These are phyloP conservation scores for Python bivittatus DNA, from an alignment of 2,113 vertebrate genomes.

Conservation along the genomic window DNA sequence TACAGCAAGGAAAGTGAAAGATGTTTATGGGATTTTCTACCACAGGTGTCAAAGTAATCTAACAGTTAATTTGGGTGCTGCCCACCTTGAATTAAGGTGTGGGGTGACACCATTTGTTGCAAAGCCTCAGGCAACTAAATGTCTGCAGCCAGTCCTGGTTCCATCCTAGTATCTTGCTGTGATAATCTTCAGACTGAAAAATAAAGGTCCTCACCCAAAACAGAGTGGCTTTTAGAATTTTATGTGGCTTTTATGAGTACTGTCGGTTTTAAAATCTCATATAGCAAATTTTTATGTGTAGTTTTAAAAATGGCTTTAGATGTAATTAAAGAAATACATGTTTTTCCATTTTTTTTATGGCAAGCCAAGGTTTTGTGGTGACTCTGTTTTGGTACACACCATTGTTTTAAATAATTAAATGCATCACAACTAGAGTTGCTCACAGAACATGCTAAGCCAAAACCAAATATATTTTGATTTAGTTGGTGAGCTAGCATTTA, in stretches of 20 bases:
- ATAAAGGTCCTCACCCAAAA: conserved; percentile 34
- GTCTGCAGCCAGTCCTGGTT: neutral
- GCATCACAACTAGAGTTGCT: neutral
- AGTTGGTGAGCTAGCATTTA: too few relatives aligned
- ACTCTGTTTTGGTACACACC: too few relatives aligned
- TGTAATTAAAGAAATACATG: too few relatives aligned
- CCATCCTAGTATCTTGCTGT: conserved; percentile 14
- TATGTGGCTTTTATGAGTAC: too few relatives aligned
- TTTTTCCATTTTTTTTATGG: too few relatives aligned
- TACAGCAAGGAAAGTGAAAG: neutral
- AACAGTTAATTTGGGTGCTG: neutral
- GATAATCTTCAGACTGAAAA: conserved; percentile 64
- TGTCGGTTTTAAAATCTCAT: too few relatives aligned
- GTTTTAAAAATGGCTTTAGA: too few relatives aligned
- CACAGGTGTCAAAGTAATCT: neutral
- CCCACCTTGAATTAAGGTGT: neutral
- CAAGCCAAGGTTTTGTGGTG: too few relatives aligned
- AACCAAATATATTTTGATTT: neutral
- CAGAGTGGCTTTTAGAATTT: too few relatives aligned
- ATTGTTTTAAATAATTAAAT: too few relatives aligned
- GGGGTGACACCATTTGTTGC: neutral
- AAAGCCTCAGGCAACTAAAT: too few relatives aligned
- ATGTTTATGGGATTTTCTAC: neutral
- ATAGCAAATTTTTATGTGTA: too few relatives aligned
- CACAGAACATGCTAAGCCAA: neutral